These are phyloP conservation scores for Peromyscus aztecus DNA, from an alignment of 2,797 vertebrate species.

Conservation along the genomic window DNA sequence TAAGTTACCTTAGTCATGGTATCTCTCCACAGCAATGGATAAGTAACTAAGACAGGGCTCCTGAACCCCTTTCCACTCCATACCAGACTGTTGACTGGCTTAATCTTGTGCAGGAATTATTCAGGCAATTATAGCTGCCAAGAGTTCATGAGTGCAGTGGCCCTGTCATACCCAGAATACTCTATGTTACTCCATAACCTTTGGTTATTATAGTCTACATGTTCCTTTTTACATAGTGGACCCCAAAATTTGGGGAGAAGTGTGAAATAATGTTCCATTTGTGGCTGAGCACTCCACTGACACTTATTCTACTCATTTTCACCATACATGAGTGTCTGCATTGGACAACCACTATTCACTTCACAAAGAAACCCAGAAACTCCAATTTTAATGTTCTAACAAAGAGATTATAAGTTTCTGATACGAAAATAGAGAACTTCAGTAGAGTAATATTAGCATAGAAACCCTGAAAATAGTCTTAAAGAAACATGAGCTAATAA, in stretches of 20 bases:
- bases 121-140: background rate
- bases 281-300: background rate
- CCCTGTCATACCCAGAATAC: background rate
- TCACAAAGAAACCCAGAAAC: background rate
- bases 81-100: background rate
- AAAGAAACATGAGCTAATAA: background rate
- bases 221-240: no score
- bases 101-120: background rate
- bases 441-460: background rate
- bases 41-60: no score
- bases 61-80: background rate
- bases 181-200: background rate
- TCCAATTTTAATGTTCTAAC: background rate
- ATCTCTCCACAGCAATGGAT: background rate
- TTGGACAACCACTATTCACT: background rate
- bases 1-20: background rate
- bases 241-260: background rate
- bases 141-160: background rate
- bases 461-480: background rate
- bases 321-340: background rate
- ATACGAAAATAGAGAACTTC: background rate
- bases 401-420: background rate
- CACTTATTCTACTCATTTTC: background rate
- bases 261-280: background rate
- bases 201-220: background rate